Evolutionary conservation across 2,113 vertebrate species (phyloP).

Genomic region (Ophiodon elongatus): DNA sequence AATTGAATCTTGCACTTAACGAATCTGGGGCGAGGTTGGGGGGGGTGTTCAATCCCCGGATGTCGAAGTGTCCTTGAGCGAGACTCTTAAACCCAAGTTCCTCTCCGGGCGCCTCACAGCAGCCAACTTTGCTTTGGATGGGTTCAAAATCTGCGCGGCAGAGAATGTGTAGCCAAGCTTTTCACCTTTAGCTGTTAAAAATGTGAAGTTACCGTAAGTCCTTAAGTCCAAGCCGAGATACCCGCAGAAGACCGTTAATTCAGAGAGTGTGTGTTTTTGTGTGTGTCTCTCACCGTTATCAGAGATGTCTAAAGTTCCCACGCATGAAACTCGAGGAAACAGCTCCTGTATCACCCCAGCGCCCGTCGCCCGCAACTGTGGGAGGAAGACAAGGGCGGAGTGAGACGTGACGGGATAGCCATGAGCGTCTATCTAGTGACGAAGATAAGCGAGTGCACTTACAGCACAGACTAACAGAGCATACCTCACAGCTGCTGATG

Average conservation of each 20-base stretch:
- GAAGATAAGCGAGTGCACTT: constrained; percentile 34
- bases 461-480: constrained; percentile 16
- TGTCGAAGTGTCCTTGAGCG: not conserved
- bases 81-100: too few species aligned
- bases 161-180: not conserved
- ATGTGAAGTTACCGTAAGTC: too few species aligned
- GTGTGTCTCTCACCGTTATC: constrained; percentile 88
- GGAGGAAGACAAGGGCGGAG: constrained; percentile 52
- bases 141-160: not conserved
- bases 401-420: constrained; percentile 32
- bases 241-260: not conserved
- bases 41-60: too few species aligned
- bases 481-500: constrained; percentile 92
- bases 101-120: not conserved
- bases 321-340: constrained; percentile 87
- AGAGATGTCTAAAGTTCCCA: constrained; percentile 90
- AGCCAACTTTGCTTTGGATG: not conserved
- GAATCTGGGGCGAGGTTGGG: too few species aligned
- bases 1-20: not conserved
- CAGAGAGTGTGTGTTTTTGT: not conserved
- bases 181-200: not conserved
- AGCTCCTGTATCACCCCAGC: constrained; percentile 91
- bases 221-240: not conserved
- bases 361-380: constrained; percentile 89
- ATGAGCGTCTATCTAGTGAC: constrained; percentile 29